These are phyloP conservation scores for Oscheius myriophilus DNA, from an alignment of 2,888 invertebrate genomes.

Conservation along the genomic window DNA sequence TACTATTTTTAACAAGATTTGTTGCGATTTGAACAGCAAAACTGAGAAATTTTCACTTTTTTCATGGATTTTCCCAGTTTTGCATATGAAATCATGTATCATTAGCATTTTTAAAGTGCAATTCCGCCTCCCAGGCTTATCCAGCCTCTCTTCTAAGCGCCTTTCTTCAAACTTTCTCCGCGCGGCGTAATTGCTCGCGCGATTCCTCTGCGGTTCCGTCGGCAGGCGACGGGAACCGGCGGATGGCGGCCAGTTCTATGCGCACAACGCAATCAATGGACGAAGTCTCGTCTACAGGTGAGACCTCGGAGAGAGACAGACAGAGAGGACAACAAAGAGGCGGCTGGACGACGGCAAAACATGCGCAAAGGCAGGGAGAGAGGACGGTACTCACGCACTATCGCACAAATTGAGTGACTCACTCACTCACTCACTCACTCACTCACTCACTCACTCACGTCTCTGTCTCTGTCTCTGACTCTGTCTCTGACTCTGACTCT, in stretches of 20 bases:
- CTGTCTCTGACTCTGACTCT: no score
- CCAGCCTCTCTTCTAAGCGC: no score
- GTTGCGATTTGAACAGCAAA: no score
- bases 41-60: no score
- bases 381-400: not conserved
- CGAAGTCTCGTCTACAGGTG: conserved; percentile 8
- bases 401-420: not conserved
- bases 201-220: conserved; percentile 29
- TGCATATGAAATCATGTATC: no score
- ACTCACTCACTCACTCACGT: no score
- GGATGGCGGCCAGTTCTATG: conserved; percentile 30
- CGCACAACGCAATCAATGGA: conserved; percentile 26
- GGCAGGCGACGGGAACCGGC: conserved; percentile 17
- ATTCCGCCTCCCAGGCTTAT: no score
- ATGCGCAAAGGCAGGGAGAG: not conserved
- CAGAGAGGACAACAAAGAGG: not conserved
- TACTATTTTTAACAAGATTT: no score
- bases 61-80: no score
- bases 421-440: no score
- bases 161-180: not conserved
- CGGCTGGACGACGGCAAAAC: conserved; percentile 14
- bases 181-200: not conserved
- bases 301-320: conserved; percentile 5
- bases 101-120: no score
- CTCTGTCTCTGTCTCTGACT: no score